phyloP scores from a whole-genome alignment of 2,888 invertebrate genomes.

The Gibbula magus region DNA sequence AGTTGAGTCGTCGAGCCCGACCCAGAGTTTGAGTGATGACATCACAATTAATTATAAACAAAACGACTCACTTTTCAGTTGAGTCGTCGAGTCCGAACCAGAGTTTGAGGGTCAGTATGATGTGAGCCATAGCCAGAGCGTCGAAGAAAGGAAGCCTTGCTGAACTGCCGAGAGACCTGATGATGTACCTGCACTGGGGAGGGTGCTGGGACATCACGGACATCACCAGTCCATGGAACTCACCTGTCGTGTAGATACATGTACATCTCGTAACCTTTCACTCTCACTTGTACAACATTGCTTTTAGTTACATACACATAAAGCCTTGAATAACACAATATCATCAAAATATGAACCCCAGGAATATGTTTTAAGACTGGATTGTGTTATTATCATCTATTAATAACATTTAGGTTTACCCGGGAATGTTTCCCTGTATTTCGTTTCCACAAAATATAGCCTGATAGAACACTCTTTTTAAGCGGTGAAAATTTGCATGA shows the following conservation, averaged over 20 bases:
- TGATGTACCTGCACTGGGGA: background rate
- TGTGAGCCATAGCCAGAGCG: constrained; percentile 57
- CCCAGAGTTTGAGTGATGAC: background rate
- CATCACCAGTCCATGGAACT: constrained; percentile 40
- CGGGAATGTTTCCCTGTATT: no score
- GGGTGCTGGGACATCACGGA: constrained; percentile 18
- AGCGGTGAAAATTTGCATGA: no score
- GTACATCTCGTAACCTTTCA: no score
- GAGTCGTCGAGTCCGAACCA: constrained; percentile 61
- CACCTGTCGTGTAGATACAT: no score
- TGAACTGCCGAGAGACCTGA: background rate
- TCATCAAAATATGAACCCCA: background rate
- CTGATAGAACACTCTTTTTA: no score
- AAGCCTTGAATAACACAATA: background rate
- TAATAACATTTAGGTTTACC: no score
- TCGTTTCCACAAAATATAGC: no score
- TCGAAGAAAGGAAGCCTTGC: constrained; percentile 42
- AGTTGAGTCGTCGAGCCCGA: no score
- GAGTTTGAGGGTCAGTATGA: constrained; percentile 58
- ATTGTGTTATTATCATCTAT: no score
- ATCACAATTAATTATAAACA: background rate
- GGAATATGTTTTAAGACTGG: background rate
- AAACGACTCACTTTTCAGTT: constrained; percentile 55
- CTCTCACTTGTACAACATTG: no score
- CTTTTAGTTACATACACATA: no score